Evolutionary conservation across 2,888 invertebrate genomes (phyloP).

Genomic region (Drosophila gaucha): DNA sequence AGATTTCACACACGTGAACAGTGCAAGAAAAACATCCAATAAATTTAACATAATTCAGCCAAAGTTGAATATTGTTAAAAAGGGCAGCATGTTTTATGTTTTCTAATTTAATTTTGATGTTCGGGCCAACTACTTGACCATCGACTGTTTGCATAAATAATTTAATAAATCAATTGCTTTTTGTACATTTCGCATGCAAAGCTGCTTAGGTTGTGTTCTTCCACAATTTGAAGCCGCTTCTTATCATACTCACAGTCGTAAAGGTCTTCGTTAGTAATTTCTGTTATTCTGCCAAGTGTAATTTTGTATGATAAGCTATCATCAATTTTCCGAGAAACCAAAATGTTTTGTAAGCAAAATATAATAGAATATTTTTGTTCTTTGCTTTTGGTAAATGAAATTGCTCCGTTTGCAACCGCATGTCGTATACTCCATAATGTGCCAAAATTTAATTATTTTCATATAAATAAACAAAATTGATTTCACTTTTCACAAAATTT

Average conservation of each 20-base stretch:
- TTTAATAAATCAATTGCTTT: constrained; percentile 38
- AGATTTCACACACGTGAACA: constrained; percentile 54
- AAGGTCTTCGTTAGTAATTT: not conserved
- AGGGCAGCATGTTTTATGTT: constrained; percentile 38
- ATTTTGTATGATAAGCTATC: not conserved
- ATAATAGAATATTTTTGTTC: not conserved
- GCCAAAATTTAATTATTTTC: not conserved
- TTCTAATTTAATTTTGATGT: constrained; percentile 60
- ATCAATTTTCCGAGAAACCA: not conserved
- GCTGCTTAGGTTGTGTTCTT: constrained; percentile 60
- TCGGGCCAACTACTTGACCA: constrained; percentile 5
- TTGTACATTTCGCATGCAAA: constrained; percentile 50
- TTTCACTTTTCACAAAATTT: not conserved
- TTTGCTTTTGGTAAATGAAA: not conserved
- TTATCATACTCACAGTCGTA: constrained; percentile 4
- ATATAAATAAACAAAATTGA: not conserved
- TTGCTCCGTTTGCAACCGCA: not conserved
- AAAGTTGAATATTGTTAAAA: constrained; percentile 46
- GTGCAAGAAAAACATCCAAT: constrained; percentile 46
- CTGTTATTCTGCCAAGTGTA: not conserved
- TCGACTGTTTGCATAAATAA: constrained; percentile 47
- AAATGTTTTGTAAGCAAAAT: not conserved
- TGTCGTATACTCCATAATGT: not conserved
- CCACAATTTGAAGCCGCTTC: constrained; percentile 17
- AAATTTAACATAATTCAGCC: constrained; percentile 61